Evolutionary conservation across 2,113 vertebrate genomes (phyloP).

Genomic region (Crocuta crocuta): DNA sequence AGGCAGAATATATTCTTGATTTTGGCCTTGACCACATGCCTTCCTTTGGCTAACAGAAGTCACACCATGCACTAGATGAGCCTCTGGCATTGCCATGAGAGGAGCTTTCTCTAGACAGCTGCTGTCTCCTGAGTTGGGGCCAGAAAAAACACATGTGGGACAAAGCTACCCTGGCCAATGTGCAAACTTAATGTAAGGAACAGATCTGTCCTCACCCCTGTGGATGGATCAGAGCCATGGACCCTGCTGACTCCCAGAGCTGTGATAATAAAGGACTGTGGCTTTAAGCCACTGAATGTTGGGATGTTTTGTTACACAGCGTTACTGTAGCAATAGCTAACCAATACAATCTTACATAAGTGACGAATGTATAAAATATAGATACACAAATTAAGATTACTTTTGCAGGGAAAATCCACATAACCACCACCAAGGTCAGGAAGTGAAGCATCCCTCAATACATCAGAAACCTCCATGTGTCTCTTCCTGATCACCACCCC

Average conservation of each 20-base stretch:
- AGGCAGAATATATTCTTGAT: background rate
- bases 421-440: background rate
- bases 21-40: background rate
- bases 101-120: background rate
- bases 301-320: background rate
- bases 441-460: background rate
- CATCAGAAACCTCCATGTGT: background rate
- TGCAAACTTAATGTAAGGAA: background rate
- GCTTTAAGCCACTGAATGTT: background rate
- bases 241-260: background rate
- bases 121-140: background rate
- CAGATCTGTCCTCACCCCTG: background rate
- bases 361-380: background rate
- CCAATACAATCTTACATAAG: background rate
- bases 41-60: background rate
- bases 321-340: background rate
- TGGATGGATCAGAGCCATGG: background rate
- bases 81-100: background rate
- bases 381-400: background rate
- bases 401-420: background rate
- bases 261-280: background rate
- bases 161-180: too few species aligned
- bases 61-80: background rate
- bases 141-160: background rate
- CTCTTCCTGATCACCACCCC: background rate